Base-by-base conservation (phyloP, 2,113 vertebrate genomes). In the Chamaetylas fuelleborni region DNA sequence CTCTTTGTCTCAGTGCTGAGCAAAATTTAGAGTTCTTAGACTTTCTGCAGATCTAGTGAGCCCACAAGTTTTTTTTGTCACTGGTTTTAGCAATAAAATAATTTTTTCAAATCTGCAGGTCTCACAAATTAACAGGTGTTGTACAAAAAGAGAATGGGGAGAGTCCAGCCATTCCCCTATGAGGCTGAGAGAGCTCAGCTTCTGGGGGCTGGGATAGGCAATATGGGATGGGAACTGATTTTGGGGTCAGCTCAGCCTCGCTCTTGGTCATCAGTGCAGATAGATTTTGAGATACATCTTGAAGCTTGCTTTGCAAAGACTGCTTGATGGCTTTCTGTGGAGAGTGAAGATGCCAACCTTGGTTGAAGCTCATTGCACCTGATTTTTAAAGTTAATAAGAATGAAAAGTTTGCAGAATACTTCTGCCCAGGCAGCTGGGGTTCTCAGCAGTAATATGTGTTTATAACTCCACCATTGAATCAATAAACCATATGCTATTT, bases 401-500 rank as follows among this genome's bases (percentile, higher is more conserved):
- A 90, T 36, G 24, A 93, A 61, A 91, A 47, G 56, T 80, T 89
- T 94, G 66, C 76, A 43, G 76, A 88, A 94, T 43, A 23, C 29
- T 66, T 80, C 87, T 94, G n/a, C 88, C 72, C 43, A 25, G 83
- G 91, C 96, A 96, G 86, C 88, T 95, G 94, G 83, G 53, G 48
- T 85, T 92, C 91, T 84, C 47, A 4, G 69, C 91, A 92, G 80
- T 96, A 92, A 94, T 78, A 92, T 0, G 11, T 95, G 92, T 92
- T 96, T 94, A 91, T 94, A 96, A 92, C 91, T 93, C 60, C 43
- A 78, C 76, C 88, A 50, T 2, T 88, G 85, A 95, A 96, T 90
- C 90, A 74, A 88, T 96, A 97, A 96, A 95, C 88, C 82, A 22
- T 79, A 90, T 67, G 60, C 88, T 90, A 92, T 95, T 96, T 93